Percentiles rank a stretch among this genome's conserved stretches.
These are phyloP conservation scores for Pseudomugil gertrudae DNA, from an alignment of 2,797 vertebrate species.

Conservation along the genomic window DNA sequence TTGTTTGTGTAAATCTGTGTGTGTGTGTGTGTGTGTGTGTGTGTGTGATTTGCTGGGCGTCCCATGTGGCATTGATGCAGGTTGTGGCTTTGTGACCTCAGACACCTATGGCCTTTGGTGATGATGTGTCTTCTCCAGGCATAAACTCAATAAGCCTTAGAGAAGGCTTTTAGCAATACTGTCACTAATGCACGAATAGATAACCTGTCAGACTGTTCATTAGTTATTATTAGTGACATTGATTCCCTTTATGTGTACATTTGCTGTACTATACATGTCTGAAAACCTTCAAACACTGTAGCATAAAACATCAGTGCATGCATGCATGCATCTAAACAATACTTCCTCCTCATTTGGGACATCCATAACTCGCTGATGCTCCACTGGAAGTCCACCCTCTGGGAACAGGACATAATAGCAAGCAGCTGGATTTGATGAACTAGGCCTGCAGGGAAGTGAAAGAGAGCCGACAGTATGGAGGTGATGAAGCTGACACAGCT, in stretches of 20 bases:
- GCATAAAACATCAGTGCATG: not conserved
- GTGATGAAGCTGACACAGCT: conserved; percentile 50
- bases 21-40: not conserved
- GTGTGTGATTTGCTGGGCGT: conserved; percentile 12
- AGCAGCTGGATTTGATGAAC: conserved; percentile 76
- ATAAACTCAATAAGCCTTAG: conserved; percentile 30
- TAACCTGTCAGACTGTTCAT: not conserved
- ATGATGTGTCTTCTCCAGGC: conserved; percentile 28
- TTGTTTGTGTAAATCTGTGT: conserved; percentile 17
- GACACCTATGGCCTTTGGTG: conserved; percentile 62
- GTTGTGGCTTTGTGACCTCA: conserved; percentile 64
- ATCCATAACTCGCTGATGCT: conserved; percentile 22
- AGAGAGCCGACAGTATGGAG: conserved; percentile 60
- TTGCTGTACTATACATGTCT: not conserved
- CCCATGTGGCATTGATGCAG: conserved; percentile 36
- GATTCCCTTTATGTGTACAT: not conserved
- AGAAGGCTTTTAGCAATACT: conserved; percentile 10
- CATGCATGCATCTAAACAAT: conserved; percentile 6
- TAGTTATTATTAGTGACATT: conserved; percentile 1
- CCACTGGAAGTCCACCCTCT: conserved; percentile 53
- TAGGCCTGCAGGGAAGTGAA: conserved; percentile 53
- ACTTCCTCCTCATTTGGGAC: conserved; percentile 31
- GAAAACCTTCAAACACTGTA: too few species aligned
- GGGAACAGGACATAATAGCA: conserved; percentile 74
- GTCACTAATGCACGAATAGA: not conserved